Base-by-base conservation (phyloP, 2,113 vertebrate genomes). In the Ranitomeya imitator region DNA sequence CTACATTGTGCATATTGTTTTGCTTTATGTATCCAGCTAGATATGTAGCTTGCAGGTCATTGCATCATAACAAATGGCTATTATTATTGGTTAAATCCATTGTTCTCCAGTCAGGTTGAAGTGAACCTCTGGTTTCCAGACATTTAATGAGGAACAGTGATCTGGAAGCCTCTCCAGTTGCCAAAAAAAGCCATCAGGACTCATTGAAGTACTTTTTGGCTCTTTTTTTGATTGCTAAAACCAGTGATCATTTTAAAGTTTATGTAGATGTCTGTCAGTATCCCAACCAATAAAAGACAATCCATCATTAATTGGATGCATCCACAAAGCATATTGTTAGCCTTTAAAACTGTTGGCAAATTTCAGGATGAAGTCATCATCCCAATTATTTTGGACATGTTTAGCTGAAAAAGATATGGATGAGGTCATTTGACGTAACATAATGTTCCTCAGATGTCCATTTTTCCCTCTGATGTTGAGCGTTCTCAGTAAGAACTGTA, bases 401-500 rank as follows among this genome's bases (percentile, higher is more conserved):
- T 45, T 60, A 37, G 31, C 61, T 81, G 79, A 63, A 79, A 31
- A 83, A 45, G 80, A n/a, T 26, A 21, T 61, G 18, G 51, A 59
- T 51, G 21, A 60, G 80, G 8, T 83, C 23, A 7, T 51, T 51
- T 83, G 31, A 45, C 15, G 26, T 81, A 1, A 37, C 57, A 45
- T 81, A 63, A 63, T 51, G 59, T 63, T 83, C 18, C 60, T 83
- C 31, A 51, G 14, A 63, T 83, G 59, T 83, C 37, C 26, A 12
- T 21, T 21, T 45, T 21, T 23, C 59, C 8, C 31, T 37, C 18
- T 83, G 26, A 83, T 65, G 80, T 52, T 83, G 31, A 10, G 31
- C 6, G 8, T 67, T 7, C 45, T 67, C 19, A 67, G 60, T n/a
- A 52, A 67, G 51, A 83, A 69, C 51, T 84, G 82, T 84, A 65